These are phyloP conservation scores for Ceratoteleas bidentatus DNA, from an alignment of 1,140 invertebrate genomes.

Conservation along the genomic window DNA sequence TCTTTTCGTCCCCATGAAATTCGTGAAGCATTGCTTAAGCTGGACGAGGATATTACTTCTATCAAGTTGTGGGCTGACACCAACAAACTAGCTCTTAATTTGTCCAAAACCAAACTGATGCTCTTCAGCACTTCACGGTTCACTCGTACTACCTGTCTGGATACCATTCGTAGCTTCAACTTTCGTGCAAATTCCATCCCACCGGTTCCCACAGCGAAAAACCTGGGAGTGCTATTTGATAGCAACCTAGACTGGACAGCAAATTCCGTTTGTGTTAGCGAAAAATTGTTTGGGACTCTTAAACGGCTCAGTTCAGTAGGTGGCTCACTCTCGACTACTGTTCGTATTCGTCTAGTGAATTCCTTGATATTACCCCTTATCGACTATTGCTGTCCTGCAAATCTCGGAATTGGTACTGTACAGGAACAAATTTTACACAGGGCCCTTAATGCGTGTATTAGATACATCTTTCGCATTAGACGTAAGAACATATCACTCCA, in stretches of 20 bases:
- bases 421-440: background rate
- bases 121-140: background rate
- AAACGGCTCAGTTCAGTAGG: background rate
- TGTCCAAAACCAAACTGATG: background rate
- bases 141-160: no score
- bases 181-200: background rate
- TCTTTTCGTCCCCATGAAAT: background rate
- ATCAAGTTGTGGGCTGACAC: background rate
- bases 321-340: background rate
- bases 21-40: background rate
- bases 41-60: background rate
- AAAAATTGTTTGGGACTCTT: background rate
- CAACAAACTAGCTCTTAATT: background rate
- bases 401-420: background rate
- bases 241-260: background rate
- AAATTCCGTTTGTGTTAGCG: background rate
- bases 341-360: background rate
- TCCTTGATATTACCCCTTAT: background rate
- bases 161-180: no score
- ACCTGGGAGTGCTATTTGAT: background rate
- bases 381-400: constrained; percentile 9
- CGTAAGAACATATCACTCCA: background rate
- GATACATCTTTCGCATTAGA: constrained; percentile 5
- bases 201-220: background rate
- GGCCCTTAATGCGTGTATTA: background rate